phyloP scores from a whole-genome alignment of 2,113 vertebrate species.

The Buteo buteo region DNA sequence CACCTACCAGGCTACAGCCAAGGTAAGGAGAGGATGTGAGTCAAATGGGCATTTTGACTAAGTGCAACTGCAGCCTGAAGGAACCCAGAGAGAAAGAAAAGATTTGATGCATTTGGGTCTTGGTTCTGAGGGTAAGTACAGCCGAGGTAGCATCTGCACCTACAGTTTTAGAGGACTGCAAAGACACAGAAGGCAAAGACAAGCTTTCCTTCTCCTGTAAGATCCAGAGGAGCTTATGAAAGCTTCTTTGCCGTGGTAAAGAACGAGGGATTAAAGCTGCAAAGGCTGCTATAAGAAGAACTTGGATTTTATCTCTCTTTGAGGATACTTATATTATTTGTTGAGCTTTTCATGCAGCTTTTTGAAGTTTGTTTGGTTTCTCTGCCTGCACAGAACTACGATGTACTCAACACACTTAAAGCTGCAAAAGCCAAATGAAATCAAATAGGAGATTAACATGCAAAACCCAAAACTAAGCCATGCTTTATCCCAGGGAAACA shows the following conservation, averaged over 20 bases:
- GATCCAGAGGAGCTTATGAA: neutral
- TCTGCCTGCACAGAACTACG: neutral
- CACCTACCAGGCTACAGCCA: neutral
- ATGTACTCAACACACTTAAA: neutral
- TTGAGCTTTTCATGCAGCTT: neutral
- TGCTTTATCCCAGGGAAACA: neutral
- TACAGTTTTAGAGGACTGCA: neutral
- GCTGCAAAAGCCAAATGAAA: neutral
- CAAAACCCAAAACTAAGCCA: neutral
- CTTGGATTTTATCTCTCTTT: slow-evolving; percentile 18
- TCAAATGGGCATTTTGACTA: neutral
- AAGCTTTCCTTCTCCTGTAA: neutral
- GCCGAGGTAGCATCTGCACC: neutral
- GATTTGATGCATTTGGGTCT: neutral
- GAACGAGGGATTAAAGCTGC: neutral
- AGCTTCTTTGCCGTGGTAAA: neutral
- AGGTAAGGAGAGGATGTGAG: neutral
- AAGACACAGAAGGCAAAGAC: neutral
- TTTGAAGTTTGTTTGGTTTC: neutral
- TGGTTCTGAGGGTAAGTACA: neutral
- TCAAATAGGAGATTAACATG: neutral
- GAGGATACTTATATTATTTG: neutral
- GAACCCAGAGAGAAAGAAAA: neutral
- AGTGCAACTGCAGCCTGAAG: neutral
- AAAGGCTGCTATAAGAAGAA: neutral